Evolutionary conservation across 92 coral and sea anemone genomes (phyloP), one percentile per base, ranked within the genome.

Genomic region (Porites cylindrica): DNA sequence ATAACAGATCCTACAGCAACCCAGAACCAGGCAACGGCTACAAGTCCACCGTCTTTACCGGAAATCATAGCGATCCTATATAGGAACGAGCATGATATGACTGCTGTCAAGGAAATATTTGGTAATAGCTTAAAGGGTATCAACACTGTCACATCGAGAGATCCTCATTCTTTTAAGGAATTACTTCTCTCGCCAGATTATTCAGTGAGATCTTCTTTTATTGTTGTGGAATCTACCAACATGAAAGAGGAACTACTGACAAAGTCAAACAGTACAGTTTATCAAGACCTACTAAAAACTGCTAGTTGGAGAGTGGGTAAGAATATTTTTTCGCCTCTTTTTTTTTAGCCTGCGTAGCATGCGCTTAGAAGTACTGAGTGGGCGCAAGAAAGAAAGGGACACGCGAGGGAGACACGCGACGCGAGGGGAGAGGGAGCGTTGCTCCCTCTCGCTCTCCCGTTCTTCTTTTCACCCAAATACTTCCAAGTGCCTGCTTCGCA

Each of bases 301-400:
- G 69, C 59, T 13, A 29, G 14, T 4, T 1, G 32, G 21, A 56
- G 1, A 14, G 85, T 81, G 32, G 85, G 85, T 81, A 81, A 81
- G 85, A 53, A 66, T 26, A 20, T n/a, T n/a, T 26, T 26, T 26
- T 26, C 32, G 32, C 32, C 32, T 26, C 32, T 26, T 26, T 26
- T 26, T 26, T 26, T 26, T 26, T 26, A 26, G 32, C 32, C 32
- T 26, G 1, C 1, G 32, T 26, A 26, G 32, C 32, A 26, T 26
- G 32, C 32, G 32, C 32, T 26, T 26, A 26, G 1, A 26, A 26
- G 32, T 26, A 26, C 32, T 26, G 1, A 26, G 32, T 26, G 32
- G 32, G 1, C 32, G 32, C 32, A 26, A n/a, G n/a, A n/a, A n/a
- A n/a, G n/a, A n/a, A n/a, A n/a, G n/a, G n/a, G n/a, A n/a, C n/a